phyloP scores from a whole-genome alignment of 1,140 invertebrate species.

The Trichoplusia ni region DNA sequence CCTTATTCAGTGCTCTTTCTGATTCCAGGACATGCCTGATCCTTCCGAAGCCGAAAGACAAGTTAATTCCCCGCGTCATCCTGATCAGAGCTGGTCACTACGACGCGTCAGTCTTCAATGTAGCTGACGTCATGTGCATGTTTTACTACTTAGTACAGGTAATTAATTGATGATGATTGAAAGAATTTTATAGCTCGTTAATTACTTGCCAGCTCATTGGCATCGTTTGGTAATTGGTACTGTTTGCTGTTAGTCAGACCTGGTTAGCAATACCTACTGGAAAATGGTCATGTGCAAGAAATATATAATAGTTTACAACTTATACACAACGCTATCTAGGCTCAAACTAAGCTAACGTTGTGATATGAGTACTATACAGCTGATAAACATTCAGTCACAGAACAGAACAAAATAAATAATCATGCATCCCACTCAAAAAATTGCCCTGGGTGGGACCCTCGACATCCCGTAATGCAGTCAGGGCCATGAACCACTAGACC shows the following conservation, averaged over 20 bases:
- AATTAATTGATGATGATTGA: constrained; percentile 16
- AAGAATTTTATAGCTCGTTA: background rate
- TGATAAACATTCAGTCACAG: too few species aligned
- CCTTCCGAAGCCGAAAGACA: constrained; percentile 55
- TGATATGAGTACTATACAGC: too few species aligned
- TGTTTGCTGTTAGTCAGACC: background rate
- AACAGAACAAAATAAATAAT: too few species aligned
- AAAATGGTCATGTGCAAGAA: too few species aligned
- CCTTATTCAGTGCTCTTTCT: background rate
- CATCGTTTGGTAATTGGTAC: background rate
- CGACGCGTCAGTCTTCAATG: constrained; percentile 52
- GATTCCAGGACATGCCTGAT: constrained; percentile 61
- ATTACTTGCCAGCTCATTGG: background rate
- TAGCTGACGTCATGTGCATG: constrained; percentile 68
- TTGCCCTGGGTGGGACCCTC: too few species aligned
- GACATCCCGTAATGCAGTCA: too few species aligned
- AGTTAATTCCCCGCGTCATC: constrained; percentile 54
- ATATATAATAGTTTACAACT: too few species aligned
- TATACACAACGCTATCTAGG: too few species aligned
- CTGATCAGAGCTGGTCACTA: constrained; percentile 60
- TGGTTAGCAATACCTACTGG: too few species aligned
- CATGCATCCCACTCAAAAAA: too few species aligned
- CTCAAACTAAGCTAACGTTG: too few species aligned
- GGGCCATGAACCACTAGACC: too few species aligned
- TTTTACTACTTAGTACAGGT: constrained; percentile 74